These are phyloP conservation scores for Ophonus ardosiacus DNA, from an alignment of 2,888 invertebrate species.

Conservation along the genomic window DNA sequence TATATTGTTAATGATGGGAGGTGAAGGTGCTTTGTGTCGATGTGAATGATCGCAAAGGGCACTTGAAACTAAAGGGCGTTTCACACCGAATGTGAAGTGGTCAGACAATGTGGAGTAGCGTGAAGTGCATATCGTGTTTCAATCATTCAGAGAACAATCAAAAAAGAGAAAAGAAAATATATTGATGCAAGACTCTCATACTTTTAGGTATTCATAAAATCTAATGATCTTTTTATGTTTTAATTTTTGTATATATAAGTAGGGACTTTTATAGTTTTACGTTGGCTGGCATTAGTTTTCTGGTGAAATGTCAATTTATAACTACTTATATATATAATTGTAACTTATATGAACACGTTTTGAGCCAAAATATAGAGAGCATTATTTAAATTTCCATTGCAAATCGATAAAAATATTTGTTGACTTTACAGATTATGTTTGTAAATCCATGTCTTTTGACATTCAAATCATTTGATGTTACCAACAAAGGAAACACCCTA, in stretches of 20 bases:
- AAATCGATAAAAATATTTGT: too few relatives aligned
- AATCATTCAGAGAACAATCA: not conserved
- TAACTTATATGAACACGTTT: too few relatives aligned
- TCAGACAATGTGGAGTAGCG: not conserved
- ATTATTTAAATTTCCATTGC: too few relatives aligned
- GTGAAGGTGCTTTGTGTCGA: constrained; percentile 34
- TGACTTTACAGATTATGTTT: too few relatives aligned
- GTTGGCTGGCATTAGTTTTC: too few relatives aligned
- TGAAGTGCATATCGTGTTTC: not conserved
- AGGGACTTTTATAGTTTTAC: too few relatives aligned
- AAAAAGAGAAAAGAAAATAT: not conserved
- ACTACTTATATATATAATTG: too few relatives aligned
- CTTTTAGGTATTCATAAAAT: not conserved
- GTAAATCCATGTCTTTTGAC: too few relatives aligned
- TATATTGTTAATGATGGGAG: constrained; percentile 54
- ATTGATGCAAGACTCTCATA: not conserved
- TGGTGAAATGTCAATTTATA: too few relatives aligned
- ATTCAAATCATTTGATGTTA: too few relatives aligned
- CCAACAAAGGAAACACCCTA: too few relatives aligned
- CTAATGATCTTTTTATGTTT: not conserved
- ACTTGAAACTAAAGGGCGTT: constrained; percentile 23
- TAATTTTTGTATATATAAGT: not conserved
- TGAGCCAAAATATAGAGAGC: too few relatives aligned
- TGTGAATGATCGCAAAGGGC: constrained; percentile 19
- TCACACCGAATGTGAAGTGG: constrained; percentile 24